Base-by-base conservation (phyloP, 2,888 invertebrate species). In the Drosophila kambysellisi region DNA sequence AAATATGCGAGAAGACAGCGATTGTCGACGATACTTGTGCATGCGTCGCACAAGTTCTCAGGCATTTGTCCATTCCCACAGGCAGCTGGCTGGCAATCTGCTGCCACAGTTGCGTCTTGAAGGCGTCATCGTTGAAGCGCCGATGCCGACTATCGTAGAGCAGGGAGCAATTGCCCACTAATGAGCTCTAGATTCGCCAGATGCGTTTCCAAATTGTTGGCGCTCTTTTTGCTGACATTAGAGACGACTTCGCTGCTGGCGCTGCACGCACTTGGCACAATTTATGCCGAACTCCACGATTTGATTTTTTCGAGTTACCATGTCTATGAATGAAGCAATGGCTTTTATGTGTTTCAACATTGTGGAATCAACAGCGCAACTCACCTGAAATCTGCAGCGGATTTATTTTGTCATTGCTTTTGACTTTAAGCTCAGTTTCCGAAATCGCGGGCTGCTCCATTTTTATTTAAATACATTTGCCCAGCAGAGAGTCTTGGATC, bases 21-120 rank as follows among this genome's bases (percentile, higher is more conserved):
- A 0, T 2, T 76, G 17, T 2, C 74, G 65, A 8, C 88, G 76
- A 65, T 80, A 90, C 6, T 62, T 65, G 0, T 81, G 81, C 32
- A 92, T 64, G 3, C 71, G 79, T 5, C 89, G 81, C 4, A 88
- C 88, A 92, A 4, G 64, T 65, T 43, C 77, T 79, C 63, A 79
- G 73, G 56, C 92, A 92, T 4, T 62, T 53, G 37, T 57, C 50
- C 0, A 62, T 32, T 41, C 86, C 76, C 4, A 70, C 17, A 0
- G 65, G 58, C 25, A 89, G 43, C 12, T 71, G 17, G 5, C 43
- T 61, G n/a, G 89, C 85, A 63, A 92, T 91, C 39, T 62, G 37
- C 35, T 75, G 68, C 92, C 92, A 92, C 3, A 89, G 43, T 12
- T 63, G 6, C 2, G 81, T 76, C 72, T 90, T 91, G 46, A 75